Evolutionary conservation across 2,797 vertebrate species (phyloP), one percentile per base, ranked within the genome.

Genomic region (Sebastes matsubarae): DNA sequence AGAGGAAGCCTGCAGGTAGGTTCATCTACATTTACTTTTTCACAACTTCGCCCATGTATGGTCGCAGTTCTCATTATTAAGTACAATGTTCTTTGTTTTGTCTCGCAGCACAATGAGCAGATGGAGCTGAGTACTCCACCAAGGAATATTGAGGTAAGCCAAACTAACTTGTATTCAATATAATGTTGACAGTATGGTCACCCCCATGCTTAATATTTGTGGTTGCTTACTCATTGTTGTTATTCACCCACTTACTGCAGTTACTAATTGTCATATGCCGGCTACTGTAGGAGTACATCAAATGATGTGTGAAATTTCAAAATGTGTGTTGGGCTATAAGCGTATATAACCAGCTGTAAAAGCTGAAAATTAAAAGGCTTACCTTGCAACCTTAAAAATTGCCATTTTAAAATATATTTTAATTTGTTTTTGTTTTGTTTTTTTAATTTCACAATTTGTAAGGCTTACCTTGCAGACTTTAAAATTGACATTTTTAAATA

Each of bases 111-210:
- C 24, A 65, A 6, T 1, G 42, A 46, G 0, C 12, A 8, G 71
- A 73, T 6, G 50, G 9, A 54, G 29, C 20, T 91, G 24, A 68
- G 24, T 2, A 89, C 89, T 10, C 93, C 89, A 60, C 86, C 89
- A 2, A 30, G 66, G 38, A 38, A 91, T 10, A 72, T 90, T 0
- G 64, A 91, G 87, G 95, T 96, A 92, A 94, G 94, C 36, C 20
- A 20, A 64, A 66, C 46, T 20, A n/a, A 72, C 61, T 70, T 65
- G 16, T 34, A 52, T 67, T 81, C 8, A 20, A 27, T 22, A 22
- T 59, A 36, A 36, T 36, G 9, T 73, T 52, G 34, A 74, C 36
- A 68, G 1, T 36, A 10, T 46, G 82, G 70, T 74, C 81, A 65
- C 29, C 1, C 20, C 12, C 36, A 29, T 24, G 7, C 24, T 77